phyloP scores from a whole-genome alignment of 2,113 vertebrate species.

The Alaudala cheleensis region DNA sequence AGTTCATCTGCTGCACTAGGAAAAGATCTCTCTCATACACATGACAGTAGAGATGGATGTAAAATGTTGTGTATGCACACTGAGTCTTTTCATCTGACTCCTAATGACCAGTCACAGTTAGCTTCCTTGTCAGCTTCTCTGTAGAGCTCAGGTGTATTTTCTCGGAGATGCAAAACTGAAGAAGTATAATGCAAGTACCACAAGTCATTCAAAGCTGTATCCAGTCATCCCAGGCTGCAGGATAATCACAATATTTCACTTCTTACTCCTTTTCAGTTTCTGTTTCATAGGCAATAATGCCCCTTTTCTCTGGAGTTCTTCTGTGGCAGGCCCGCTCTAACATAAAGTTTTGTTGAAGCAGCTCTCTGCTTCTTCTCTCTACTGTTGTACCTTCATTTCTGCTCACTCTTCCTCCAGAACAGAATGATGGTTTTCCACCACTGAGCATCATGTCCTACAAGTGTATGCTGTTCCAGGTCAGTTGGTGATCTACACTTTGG shows the following conservation, averaged over 20 bases:
- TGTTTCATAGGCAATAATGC: accelerated
- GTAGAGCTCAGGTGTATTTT: not conserved
- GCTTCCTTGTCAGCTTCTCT: not conserved
- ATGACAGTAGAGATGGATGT: not conserved
- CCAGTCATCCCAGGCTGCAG: not conserved
- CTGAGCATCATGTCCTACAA: not conserved
- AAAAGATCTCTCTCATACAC: not conserved
- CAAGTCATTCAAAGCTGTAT: not conserved
- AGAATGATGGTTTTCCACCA: not conserved
- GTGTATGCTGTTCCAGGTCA: not conserved
- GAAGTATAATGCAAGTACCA: not conserved
- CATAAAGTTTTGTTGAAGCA: not conserved
- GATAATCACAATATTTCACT: not conserved
- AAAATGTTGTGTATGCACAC: not conserved
- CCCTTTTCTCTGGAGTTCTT: not conserved
- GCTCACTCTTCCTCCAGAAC: not conserved
- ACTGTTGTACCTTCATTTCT: not conserved
- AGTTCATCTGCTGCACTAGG: not conserved
- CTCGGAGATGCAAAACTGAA: not conserved
- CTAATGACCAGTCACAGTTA: not conserved
- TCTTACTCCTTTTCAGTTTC: not conserved
- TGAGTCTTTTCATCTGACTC: not conserved
- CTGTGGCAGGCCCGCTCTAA: not conserved
- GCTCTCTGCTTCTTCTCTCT: not conserved
- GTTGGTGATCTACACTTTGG: not conserved